Conservation (phyloP, 2,888 invertebrate species). For the Fragum whitleyi region DNA sequence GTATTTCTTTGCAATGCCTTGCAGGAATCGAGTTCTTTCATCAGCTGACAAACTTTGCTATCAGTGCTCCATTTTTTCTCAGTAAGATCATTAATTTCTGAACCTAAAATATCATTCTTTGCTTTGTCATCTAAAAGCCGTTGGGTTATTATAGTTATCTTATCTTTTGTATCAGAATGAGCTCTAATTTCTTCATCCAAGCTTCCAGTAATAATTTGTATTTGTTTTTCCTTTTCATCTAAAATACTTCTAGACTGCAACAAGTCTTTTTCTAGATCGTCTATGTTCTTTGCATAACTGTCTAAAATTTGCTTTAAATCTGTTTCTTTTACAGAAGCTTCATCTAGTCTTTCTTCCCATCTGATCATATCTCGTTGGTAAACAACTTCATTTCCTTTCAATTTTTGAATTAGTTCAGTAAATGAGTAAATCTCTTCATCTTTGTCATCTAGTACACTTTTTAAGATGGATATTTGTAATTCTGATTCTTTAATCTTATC, state of each 20-base stretch:
- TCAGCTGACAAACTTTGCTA: background rate
- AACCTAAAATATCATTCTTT: conserved; percentile 31
- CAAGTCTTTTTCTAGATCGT: conserved; percentile 39
- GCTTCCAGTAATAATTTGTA: conserved; percentile 35
- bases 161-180: conserved; percentile 40
- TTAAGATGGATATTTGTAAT: conserved; percentile 4
- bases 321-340: conserved; percentile 44
- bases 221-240: background rate
- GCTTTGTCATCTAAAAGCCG: conserved; percentile 20
- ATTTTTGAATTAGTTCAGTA: conserved; percentile 23
- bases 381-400: conserved; percentile 5
- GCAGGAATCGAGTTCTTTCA: background rate
- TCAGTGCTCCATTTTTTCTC: background rate
- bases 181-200: conserved; percentile 49
- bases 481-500: conserved; percentile 29
- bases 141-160: conserved; percentile 35
- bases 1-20: background rate
- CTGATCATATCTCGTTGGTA: conserved; percentile 18
- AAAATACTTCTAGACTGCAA: background rate
- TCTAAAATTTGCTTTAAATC: conserved; percentile 51
- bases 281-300: conserved; percentile 50
- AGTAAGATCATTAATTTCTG: conserved; percentile 14
- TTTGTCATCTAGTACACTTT: conserved; percentile 14
- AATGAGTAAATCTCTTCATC: conserved; percentile 26
- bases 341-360: conserved; percentile 55